These are phyloP conservation scores for Anoplolepis gracilipes DNA, from an alignment of 1,140 invertebrate genomes.

Conservation along the genomic window DNA sequence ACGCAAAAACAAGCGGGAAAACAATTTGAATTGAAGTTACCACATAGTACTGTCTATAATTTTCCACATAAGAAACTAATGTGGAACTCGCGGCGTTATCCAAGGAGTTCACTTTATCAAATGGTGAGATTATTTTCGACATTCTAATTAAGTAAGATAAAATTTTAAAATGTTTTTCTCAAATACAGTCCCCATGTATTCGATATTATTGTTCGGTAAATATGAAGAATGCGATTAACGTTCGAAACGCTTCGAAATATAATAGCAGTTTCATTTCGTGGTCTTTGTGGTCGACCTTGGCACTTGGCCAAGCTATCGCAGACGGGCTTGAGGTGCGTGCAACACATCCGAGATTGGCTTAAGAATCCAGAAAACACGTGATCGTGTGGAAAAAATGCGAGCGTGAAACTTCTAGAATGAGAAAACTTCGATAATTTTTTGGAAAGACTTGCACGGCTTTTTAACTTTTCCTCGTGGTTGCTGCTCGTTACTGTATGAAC, in stretches of 20 bases:
- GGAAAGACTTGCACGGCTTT: background rate
- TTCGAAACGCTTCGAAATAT: background rate
- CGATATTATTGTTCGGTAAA: conserved; percentile 21
- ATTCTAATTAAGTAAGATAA: background rate
- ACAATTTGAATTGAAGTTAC: too few species aligned
- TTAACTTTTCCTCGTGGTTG: background rate
- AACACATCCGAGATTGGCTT: conserved; percentile 15
- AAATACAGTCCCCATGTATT: background rate
- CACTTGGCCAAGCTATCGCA: conserved; percentile 7
- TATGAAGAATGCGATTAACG: conserved; percentile 11
- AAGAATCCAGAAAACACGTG: conserved; percentile 18
- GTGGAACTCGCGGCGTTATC: too few species aligned
- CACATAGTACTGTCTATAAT: too few species aligned
- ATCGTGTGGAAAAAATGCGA: background rate
- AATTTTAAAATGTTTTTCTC: background rate
- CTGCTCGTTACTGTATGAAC: background rate
- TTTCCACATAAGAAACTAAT: too few species aligned
- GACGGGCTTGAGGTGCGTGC: background rate
- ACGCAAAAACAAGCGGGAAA: too few species aligned
- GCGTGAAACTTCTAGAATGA: background rate
- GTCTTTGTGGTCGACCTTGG: conserved; percentile 5
- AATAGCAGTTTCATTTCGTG: conserved; percentile 22
- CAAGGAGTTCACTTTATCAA: too few species aligned
- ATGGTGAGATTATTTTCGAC: background rate
- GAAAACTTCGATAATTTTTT: too few species aligned